phyloP scores from a whole-genome alignment of 2,113 vertebrate species.

The Aspiorhynchus laticeps region DNA sequence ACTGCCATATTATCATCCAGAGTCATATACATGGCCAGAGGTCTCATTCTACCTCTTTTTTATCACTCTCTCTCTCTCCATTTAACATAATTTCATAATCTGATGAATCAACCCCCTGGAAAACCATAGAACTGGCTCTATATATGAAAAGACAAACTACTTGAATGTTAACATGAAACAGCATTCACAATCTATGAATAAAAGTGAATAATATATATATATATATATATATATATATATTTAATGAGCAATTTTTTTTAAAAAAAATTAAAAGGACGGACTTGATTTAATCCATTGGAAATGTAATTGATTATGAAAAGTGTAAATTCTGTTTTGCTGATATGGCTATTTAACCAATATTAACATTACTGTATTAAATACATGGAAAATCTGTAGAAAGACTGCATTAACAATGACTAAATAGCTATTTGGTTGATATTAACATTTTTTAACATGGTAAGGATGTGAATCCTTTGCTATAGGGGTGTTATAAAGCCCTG shows the following conservation, averaged over 20 bases:
- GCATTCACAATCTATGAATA: slow-evolving; percentile 4
- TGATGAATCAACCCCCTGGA: neutral
- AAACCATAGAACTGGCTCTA: neutral
- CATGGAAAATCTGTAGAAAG: neutral
- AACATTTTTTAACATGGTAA: neutral
- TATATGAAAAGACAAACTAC: neutral
- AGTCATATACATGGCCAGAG: slow-evolving; percentile 2
- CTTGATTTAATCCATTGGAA: neutral
- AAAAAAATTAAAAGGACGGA: neutral
- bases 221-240: too few species aligned
- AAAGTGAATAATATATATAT: too few species aligned
- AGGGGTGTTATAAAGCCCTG: neutral
- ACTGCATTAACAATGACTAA: neutral
- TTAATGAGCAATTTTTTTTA: neutral
- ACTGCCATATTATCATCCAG: neutral
- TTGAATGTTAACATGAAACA: neutral
- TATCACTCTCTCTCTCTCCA: neutral
- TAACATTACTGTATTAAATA: neutral
- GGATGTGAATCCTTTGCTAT: neutral
- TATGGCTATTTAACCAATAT: neutral
- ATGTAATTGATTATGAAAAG: neutral
- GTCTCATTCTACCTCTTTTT: neutral
- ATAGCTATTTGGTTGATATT: neutral
- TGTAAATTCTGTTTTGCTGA: neutral
- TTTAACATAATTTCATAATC: neutral